Evolutionary conservation across 1,140 invertebrate genomes (phyloP), one percentile per base, ranked within the genome.

Genomic region (Bombus soroeensis): DNA sequence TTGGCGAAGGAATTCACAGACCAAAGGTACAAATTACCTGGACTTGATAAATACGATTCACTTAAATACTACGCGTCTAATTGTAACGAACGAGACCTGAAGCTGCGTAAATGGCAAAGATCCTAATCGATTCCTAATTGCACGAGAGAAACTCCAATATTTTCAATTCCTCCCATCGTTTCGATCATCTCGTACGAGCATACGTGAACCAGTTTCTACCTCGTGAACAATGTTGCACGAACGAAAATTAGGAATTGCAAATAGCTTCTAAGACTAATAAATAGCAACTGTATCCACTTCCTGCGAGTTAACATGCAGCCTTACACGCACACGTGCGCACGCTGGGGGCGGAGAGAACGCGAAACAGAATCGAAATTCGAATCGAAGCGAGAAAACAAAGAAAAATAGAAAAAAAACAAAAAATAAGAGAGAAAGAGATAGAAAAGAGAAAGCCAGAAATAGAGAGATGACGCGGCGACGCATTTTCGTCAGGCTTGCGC

Each of bases 401-500:
- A 34, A 9, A n/a, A n/a, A 13, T n/a, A 13, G 47, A 18, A 34
- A 43, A 66, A 64, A 5, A 71, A 2, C 62, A 0, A 3, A 32
- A n/a, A 64, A 15, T 18, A 1, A 13, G 32, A 72, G 8, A 70
- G 25, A 71, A 6, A 41, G 4, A 41, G 9, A 71, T 25, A 59
- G 72, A 78, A 47, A 43, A 70, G 32, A 89, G 32, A 84, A 64
- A 88, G 39, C 53, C 80, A 66, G 82, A 91, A 88, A 88, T 79
- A 92, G 86, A 87, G 82, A 89, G 82, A 91, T 86, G 88, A 81
- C 72, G 85, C 87, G 47, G 82, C 87, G 81, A 70, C 88, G 85
- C 79, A 90, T 76, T 87, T 92, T 81, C 88, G 92, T 90, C 91
- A 93, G 86, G 92, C 94, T 94, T 94, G 32, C 32, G 93, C 94